A percentile compares a stretch with the other conserved stretches of the same genome.
Evolutionary conservation across 37 sponge, comb jelly and placozoan species (phyloP).

Genomic region (Ephydatia muelleri): DNA sequence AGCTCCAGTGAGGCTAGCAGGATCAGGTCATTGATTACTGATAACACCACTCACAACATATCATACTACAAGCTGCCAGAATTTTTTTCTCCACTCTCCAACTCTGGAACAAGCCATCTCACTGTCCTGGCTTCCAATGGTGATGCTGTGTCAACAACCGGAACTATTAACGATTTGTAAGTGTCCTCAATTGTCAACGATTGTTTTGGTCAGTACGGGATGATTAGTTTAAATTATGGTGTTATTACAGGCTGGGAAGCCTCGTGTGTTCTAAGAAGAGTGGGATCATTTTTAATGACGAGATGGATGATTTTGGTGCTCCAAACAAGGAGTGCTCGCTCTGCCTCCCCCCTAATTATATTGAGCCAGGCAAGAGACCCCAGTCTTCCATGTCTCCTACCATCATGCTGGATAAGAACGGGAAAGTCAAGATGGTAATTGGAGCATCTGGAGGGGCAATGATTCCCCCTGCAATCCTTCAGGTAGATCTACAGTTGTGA

Average conservation of each 20-base stretch:
- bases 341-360: conserved; percentile 63
- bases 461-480: not conserved
- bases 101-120: conserved; percentile 76
- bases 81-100: not conserved
- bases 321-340: conserved; percentile 41
- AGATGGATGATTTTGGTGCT: conserved; percentile 87
- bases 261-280: conserved; percentile 44
- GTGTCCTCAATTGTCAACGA: not conserved
- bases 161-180: conserved; percentile 76
- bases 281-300: conserved; percentile 87
- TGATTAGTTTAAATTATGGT: no score
- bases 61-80: conserved; percentile 56
- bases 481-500: not conserved
- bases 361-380: conserved; percentile 79
- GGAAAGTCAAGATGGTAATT: not conserved
- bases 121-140: conserved; percentile 79
- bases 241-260: conserved; percentile 68
- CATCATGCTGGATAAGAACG: conserved; percentile 42
- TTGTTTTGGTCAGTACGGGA: no score
- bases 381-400: conserved; percentile 85
- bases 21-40: conserved; percentile 43
- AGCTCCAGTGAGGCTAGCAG: conserved; percentile 27
- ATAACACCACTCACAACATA: conserved; percentile 55
- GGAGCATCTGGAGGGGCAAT: not conserved
- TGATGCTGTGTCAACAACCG: conserved; percentile 87